phyloP scores from a whole-genome alignment of 2,888 invertebrate species.

The Halictus quadricinctus region DNA sequence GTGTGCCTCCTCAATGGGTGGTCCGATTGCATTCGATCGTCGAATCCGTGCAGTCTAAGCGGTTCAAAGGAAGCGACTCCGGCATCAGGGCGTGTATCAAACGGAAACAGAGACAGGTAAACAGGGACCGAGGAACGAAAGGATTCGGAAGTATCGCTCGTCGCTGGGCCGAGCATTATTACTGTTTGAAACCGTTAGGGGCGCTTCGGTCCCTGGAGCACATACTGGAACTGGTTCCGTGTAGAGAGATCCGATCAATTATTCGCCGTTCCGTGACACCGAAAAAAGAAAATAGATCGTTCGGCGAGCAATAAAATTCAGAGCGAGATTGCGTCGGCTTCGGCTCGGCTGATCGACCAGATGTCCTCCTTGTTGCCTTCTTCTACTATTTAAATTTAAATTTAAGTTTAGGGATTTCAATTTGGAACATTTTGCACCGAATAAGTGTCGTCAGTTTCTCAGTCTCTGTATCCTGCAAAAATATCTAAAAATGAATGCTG shows the following conservation, averaged over 20 bases:
- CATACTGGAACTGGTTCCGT: no score
- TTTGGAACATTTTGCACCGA: no score
- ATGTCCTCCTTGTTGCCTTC: not conserved
- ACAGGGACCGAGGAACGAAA: slow-evolving; percentile 25
- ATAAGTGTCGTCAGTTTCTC: no score
- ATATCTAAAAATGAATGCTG: no score
- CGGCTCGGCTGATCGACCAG: not conserved
- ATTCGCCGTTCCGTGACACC: not conserved
- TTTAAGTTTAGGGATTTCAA: no score
- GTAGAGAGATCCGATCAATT: not conserved
- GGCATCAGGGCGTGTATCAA: slow-evolving; percentile 6
- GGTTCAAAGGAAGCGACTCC: slow-evolving; percentile 34
- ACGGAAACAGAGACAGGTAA: slow-evolving; percentile 11
- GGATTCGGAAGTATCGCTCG: not conserved
- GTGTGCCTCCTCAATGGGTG: not conserved
- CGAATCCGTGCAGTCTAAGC: not conserved
- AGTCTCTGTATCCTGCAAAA: no score
- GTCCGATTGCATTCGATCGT: slow-evolving; percentile 28
- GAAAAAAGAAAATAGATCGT: not conserved
- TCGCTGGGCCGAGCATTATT: not conserved
- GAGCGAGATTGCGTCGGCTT: not conserved
- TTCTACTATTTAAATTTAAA: no score
- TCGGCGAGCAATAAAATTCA: not conserved
- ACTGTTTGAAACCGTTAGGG: not conserved
- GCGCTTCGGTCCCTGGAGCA: not conserved